These are phyloP conservation scores for Carollia perspicillata DNA, from an alignment of 2,113 vertebrate species.

Conservation along the genomic window DNA sequence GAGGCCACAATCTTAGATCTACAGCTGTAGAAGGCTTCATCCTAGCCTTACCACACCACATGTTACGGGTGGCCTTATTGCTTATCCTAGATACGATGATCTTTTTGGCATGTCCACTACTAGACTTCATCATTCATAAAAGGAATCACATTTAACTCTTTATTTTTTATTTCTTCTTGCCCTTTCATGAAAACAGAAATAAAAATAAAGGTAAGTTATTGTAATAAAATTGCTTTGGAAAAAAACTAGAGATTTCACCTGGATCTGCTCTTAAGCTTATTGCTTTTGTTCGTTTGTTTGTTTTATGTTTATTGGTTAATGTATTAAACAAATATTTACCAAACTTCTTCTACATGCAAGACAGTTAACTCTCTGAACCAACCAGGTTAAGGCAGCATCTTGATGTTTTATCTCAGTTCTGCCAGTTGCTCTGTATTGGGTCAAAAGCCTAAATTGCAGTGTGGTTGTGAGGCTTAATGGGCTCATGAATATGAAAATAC, in stretches of 20 bases:
- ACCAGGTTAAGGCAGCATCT: not conserved
- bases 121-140: not conserved
- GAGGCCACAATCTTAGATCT: not conserved
- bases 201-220: not conserved
- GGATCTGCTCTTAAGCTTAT: not conserved
- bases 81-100: not conserved
- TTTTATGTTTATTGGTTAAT: not conserved
- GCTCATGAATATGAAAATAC: not conserved
- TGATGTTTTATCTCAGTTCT: not conserved
- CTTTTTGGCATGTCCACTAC: not conserved
- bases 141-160: not conserved
- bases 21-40: not conserved
- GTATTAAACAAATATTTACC: not conserved
- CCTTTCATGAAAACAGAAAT: not conserved
- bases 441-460: not conserved
- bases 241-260: not conserved
- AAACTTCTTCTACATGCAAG: not conserved
- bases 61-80: not conserved
- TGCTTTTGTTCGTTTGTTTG: not conserved
- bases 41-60: not conserved
- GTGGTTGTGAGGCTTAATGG: not conserved
- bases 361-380: not conserved
- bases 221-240: constrained; percentile 13
- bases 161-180: not conserved
- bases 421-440: not conserved